These are phyloP conservation scores for Haliclona indistincta DNA, from an alignment of 37 sponge, comb jelly and placozoan species.

Conservation along the genomic window DNA sequence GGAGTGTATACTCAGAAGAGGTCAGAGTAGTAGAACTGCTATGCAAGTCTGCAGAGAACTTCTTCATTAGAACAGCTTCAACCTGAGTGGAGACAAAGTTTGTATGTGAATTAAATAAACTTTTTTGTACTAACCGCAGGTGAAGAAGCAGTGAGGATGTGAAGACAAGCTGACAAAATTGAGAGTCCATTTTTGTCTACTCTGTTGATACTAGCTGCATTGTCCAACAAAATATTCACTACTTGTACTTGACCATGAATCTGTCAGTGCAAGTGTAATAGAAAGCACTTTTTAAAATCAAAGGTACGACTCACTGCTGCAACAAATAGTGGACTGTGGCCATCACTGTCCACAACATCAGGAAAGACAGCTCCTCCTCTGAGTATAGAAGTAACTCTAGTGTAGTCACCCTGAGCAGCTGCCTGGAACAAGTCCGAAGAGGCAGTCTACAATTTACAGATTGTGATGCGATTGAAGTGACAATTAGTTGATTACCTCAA, in stretches of 20 bases:
- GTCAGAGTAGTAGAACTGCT: neutral
- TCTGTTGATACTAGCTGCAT: constrained; percentile 79
- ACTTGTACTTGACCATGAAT: constrained; percentile 65
- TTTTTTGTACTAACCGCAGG: neutral
- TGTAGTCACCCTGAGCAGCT: constrained; percentile 38
- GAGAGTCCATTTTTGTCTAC: constrained; percentile 63
- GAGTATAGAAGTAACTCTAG: constrained; percentile 31
- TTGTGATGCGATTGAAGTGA: neutral
- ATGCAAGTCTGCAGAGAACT: neutral
- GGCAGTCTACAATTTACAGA: constrained; percentile 31
- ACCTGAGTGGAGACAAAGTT: neutral
- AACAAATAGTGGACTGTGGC: constrained; percentile 67
- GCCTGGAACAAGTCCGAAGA: constrained; percentile 72
- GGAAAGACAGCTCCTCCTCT: constrained; percentile 42
- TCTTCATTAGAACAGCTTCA: constrained; percentile 3
- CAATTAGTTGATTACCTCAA: constrained; percentile 45
- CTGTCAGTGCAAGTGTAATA: constrained; percentile 14
- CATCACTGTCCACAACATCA: constrained; percentile 71
- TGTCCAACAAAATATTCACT: constrained; percentile 66
- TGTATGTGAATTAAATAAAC: neutral
- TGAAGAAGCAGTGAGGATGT: constrained; percentile 48
- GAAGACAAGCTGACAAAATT: constrained; percentile 69
- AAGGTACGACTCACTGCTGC: constrained; percentile 46
- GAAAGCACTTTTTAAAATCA: too few relatives aligned
- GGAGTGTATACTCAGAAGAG: constrained; percentile 9